A percentile compares a stretch with the other conserved stretches of the same genome.
These are phyloP conservation scores for Cosmia pyralina DNA, from an alignment of 2,888 invertebrate species.

Conservation along the genomic window DNA sequence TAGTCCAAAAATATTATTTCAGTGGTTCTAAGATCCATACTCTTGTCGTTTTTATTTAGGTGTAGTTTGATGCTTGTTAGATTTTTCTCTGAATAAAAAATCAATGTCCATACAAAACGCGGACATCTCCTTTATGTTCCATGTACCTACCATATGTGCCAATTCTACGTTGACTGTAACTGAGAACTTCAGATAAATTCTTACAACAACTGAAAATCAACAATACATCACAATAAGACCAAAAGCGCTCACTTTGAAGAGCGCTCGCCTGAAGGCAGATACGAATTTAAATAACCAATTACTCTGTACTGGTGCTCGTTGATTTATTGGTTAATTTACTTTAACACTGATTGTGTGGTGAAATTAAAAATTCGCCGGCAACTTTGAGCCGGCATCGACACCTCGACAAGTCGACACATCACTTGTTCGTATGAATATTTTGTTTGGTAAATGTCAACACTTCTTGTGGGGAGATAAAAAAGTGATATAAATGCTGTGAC, in stretches of 20 bases:
- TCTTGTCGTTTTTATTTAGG: too few species aligned
- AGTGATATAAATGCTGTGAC: not conserved
- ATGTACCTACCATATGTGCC: not conserved
- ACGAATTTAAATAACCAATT: slow-evolving; percentile 75
- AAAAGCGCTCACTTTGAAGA: slow-evolving; percentile 53
- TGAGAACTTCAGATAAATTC: slow-evolving; percentile 3
- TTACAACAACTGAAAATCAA: slow-evolving; percentile 51
- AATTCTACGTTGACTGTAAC: not conserved
- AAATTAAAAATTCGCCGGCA: slow-evolving; percentile 69
- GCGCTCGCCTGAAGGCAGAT: slow-evolving; percentile 57
- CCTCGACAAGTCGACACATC: slow-evolving; percentile 43
- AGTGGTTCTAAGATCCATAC: too few species aligned
- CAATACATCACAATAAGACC: slow-evolving; percentile 56
- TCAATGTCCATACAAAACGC: too few species aligned
- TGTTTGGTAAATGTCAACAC: slow-evolving; percentile 61
- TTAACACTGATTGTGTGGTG: slow-evolving; percentile 71
- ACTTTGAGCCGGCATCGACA: slow-evolving; percentile 52
- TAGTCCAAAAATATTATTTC: too few species aligned
- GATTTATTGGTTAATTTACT: slow-evolving; percentile 74
- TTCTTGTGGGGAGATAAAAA: slow-evolving; percentile 23
- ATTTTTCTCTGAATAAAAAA: too few species aligned
- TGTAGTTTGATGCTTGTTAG: too few species aligned
- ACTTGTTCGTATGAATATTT: slow-evolving; percentile 43
- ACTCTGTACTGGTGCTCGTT: slow-evolving; percentile 61
- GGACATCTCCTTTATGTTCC: too few species aligned